Evolutionary conservation across 2,113 vertebrate genomes (phyloP).

Genomic region (Oncorhynchus nerka): DNA sequence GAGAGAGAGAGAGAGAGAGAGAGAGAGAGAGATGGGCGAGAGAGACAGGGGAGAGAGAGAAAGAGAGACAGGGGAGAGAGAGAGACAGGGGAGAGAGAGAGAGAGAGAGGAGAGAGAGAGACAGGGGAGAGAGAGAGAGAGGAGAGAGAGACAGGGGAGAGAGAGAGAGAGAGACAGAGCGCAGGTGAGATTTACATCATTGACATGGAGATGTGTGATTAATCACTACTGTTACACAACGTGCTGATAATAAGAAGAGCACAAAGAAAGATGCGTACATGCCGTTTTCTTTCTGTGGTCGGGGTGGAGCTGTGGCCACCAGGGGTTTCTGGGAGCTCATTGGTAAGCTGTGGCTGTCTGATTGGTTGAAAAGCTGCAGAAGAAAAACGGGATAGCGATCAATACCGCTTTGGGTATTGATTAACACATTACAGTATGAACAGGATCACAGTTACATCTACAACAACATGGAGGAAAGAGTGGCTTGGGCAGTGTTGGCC

Average conservation of each 20-base stretch:
- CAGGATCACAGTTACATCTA: background rate
- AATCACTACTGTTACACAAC: background rate
- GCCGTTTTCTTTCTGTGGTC: constrained; percentile 88
- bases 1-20: too few species aligned
- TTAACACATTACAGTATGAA: background rate
- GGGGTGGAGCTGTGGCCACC: constrained; percentile 69
- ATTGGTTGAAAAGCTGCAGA: constrained; percentile 89
- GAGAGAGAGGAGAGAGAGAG: background rate
- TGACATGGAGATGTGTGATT: background rate
- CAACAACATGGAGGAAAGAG: background rate
- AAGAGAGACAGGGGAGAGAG: too few species aligned
- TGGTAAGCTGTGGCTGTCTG: constrained; percentile 78
- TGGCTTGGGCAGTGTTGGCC: background rate
- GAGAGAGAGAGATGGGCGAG: too few species aligned
- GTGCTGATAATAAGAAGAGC: background rate
- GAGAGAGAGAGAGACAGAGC: background rate
- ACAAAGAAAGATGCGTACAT: constrained; percentile 73
- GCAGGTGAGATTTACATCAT: background rate
- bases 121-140: background rate
- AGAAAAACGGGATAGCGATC: constrained; percentile 12
- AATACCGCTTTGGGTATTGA: background rate
- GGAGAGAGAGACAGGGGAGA: too few species aligned
- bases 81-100: background rate
- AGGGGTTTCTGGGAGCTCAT: constrained; percentile 79
- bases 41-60: too few species aligned